Evolutionary conservation across 2,888 invertebrate genomes (phyloP).

Genomic region (Tiliacea citrago): DNA sequence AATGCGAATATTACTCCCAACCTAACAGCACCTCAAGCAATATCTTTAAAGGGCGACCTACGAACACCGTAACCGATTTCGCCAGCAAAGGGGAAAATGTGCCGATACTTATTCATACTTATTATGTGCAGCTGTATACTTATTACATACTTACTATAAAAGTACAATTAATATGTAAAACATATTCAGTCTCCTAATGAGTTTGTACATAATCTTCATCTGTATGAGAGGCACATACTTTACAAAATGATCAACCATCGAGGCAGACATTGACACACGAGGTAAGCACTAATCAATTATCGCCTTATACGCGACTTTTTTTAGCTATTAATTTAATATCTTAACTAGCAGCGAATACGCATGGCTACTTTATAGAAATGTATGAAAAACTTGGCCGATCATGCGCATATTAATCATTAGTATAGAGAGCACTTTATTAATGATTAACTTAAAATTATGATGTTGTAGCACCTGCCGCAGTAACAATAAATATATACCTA

Average conservation of each 20-base stretch:
- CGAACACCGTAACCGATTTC: slow-evolving; percentile 40
- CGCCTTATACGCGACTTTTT: slow-evolving; percentile 61
- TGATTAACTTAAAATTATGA: slow-evolving; percentile 36
- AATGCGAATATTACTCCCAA: slow-evolving; percentile 8
- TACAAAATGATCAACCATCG: slow-evolving; percentile 28
- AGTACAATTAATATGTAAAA: slow-evolving; percentile 49
- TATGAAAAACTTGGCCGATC: slow-evolving; percentile 35
- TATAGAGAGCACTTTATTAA: slow-evolving; percentile 32
- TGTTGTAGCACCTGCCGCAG: slow-evolving; percentile 46
- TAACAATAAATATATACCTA: no score
- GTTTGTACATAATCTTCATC: slow-evolving; percentile 35
- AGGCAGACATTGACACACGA: slow-evolving; percentile 45
- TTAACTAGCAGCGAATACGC: slow-evolving; percentile 67
- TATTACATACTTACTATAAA: slow-evolving; percentile 1
- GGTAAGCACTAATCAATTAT: slow-evolving; percentile 71
- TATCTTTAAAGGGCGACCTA: slow-evolving; percentile 38
- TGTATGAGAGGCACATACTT: slow-evolving; percentile 31
- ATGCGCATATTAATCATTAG: slow-evolving; percentile 47
- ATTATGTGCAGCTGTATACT: neutral
- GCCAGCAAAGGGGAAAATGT: slow-evolving; percentile 31
- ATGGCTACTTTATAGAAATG: slow-evolving; percentile 33
- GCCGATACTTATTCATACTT: slow-evolving; percentile 7
- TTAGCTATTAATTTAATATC: slow-evolving; percentile 73
- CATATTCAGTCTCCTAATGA: slow-evolving; percentile 21
- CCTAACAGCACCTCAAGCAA: slow-evolving; percentile 16